Evolutionary conservation across 2,888 invertebrate species (phyloP).

Genomic region (Melanostoma scalare): DNA sequence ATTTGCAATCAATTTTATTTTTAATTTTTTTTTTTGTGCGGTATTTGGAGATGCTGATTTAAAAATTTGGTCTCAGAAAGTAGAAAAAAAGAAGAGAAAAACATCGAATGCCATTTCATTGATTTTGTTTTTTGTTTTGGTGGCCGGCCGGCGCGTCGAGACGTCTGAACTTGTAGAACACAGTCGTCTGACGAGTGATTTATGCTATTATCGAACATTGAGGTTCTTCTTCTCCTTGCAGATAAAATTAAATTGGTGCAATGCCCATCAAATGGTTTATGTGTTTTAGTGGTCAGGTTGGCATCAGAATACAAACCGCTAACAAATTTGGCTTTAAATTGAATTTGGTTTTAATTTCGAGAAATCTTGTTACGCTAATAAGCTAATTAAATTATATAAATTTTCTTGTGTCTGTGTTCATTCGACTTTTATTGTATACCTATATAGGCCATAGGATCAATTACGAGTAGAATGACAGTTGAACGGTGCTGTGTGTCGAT

Average conservation of each 20-base stretch:
- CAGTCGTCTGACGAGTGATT: constrained; percentile 56
- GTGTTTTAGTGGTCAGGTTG: constrained; percentile 31
- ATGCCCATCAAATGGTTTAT: constrained; percentile 54
- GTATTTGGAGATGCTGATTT: constrained; percentile 25
- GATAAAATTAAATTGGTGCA: constrained; percentile 51
- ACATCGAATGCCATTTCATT: constrained; percentile 15
- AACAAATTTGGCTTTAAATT: constrained; percentile 53
- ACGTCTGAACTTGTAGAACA: constrained; percentile 59
- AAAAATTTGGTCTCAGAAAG: constrained; percentile 31
- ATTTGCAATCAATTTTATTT: constrained; percentile 61
- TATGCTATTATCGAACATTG: constrained; percentile 41
- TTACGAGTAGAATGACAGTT: too few species aligned
- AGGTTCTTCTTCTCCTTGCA: constrained; percentile 15
- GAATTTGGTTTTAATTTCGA: constrained; percentile 63
- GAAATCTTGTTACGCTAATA: constrained; percentile 58
- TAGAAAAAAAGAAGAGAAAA: background rate
- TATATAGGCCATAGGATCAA: too few species aligned
- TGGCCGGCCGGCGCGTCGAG: constrained; percentile 57
- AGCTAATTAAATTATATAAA: constrained; percentile 63
- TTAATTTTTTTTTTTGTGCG: background rate
- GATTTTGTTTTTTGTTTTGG: constrained; percentile 1
- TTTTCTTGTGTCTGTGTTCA: background rate
- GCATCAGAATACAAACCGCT: constrained; percentile 3
- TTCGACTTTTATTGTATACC: too few species aligned
- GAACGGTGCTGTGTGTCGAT: too few species aligned